Conservation (phyloP, 2,888 invertebrate species). For the Chelonus formosanus region DNA sequence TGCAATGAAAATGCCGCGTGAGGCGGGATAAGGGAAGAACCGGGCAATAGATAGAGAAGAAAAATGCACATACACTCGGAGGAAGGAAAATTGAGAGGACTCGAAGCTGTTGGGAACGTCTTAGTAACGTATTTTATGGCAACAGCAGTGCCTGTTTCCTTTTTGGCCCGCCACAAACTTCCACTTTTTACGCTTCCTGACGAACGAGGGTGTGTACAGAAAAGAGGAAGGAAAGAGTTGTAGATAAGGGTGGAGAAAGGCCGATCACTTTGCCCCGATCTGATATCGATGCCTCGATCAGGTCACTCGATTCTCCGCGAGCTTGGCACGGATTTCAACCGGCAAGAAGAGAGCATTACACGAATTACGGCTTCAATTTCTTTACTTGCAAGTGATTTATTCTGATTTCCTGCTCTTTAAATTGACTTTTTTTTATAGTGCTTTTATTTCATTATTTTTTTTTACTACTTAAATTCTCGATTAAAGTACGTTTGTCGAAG, state of each 20-base stretch:
- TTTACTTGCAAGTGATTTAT: slow-evolving; percentile 20
- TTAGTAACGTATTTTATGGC: slow-evolving; percentile 47
- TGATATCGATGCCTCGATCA: slow-evolving; percentile 48
- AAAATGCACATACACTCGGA: background rate
- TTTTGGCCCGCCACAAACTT: slow-evolving; percentile 50
- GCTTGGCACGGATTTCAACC: slow-evolving; percentile 40
- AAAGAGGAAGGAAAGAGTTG: slow-evolving; percentile 12
- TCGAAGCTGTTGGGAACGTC: slow-evolving; percentile 43
- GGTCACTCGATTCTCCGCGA: slow-evolving; percentile 41
- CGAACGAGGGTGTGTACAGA: slow-evolving; percentile 16
- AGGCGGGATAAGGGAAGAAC: slow-evolving; percentile 22
- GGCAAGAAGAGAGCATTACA: slow-evolving; percentile 19
- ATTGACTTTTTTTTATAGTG: slow-evolving; percentile 15
- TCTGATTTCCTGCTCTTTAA: slow-evolving; percentile 22
- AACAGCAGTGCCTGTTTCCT: slow-evolving; percentile 50
- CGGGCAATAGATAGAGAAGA: background rate
- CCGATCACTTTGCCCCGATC: slow-evolving; percentile 45
- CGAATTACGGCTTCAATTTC: slow-evolving; percentile 26
- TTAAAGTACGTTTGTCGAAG: no score
- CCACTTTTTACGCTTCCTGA: slow-evolving; percentile 37
- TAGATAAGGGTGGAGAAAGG: slow-evolving; percentile 20
- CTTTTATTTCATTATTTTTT: slow-evolving; percentile 13
- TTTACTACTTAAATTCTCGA: background rate
- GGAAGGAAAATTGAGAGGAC: slow-evolving; percentile 36
- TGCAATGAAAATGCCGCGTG: slow-evolving; percentile 25